Conservation (phyloP, 2,797 vertebrate species). For the Gallinago solitaria region DNA sequence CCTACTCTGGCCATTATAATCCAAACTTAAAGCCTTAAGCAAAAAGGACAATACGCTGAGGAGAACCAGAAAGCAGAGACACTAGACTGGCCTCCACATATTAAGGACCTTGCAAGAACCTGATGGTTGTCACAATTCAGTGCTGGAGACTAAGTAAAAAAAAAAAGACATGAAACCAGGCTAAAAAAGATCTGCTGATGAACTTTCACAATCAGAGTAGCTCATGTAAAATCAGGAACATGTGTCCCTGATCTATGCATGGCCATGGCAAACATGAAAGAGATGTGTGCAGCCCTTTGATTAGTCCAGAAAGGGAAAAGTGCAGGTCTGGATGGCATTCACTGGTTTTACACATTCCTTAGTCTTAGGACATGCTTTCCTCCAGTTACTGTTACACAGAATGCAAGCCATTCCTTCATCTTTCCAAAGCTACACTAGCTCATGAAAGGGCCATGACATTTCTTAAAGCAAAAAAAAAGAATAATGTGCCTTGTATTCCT, state of each 20-base stretch:
- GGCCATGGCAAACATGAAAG: not conserved
- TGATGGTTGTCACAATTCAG: not conserved
- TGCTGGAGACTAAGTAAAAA: not conserved
- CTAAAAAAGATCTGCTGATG: not conserved
- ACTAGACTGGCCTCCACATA: not conserved
- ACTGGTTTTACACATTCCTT: not conserved
- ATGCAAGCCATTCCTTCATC: not conserved
- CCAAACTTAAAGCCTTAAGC: not conserved
- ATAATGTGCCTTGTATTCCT: not conserved
- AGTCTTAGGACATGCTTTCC: not conserved
- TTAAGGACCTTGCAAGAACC: not conserved
- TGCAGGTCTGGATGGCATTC: not conserved
- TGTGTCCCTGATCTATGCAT: not conserved
- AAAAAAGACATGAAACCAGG: not conserved
- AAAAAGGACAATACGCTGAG: not conserved
- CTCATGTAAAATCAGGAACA: not conserved
- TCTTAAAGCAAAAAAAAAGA: not conserved
- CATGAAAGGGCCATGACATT: not conserved
- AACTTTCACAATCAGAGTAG: not conserved
- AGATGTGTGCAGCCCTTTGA: not conserved
- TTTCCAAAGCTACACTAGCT: not conserved
- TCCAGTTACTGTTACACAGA: not conserved
- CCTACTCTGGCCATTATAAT: not conserved
- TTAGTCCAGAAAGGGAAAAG: not conserved
- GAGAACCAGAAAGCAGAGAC: not conserved